Evolutionary conservation across 2,797 vertebrate genomes (phyloP).

Genomic region (Periophthalmus magnuspinnatus): DNA sequence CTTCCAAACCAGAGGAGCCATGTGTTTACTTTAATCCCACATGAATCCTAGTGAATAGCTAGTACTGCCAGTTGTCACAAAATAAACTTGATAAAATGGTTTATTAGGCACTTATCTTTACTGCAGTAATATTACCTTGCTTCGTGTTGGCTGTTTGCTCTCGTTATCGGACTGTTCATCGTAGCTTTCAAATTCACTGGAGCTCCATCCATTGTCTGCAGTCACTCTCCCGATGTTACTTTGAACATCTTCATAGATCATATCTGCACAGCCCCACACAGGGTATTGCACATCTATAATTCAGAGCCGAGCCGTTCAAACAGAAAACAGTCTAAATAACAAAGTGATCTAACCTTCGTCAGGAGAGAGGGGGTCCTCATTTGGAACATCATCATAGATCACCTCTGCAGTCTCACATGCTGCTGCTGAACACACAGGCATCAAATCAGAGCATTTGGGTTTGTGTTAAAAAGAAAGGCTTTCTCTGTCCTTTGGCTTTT

Average conservation of each 20-base stretch:
- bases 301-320: background rate
- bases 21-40: constrained; percentile 58
- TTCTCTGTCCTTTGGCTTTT: constrained; percentile 11
- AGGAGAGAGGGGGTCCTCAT: constrained; percentile 73
- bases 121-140: constrained; percentile 70
- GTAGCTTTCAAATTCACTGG: constrained; percentile 97
- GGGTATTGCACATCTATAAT: constrained; percentile 14
- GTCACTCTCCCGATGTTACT: constrained; percentile 55
- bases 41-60: constrained; percentile 39
- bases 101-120: constrained; percentile 20
- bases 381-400: constrained; percentile 93
- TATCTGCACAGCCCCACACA: constrained; percentile 57
- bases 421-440: constrained; percentile 18
- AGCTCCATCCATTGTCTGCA: constrained; percentile 90
- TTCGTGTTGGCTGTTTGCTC: constrained; percentile 72
- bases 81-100: constrained; percentile 11
- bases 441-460: constrained; percentile 21
- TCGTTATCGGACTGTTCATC: constrained; percentile 91
- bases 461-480: constrained; percentile 16
- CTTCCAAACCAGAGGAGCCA: constrained; percentile 43
- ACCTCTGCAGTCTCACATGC: constrained; percentile 70
- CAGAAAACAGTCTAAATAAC: constrained; percentile 2
- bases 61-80: constrained; percentile 12
- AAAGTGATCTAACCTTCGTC: constrained; percentile 62
- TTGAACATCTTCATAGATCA: constrained; percentile 86